Percentiles rank a stretch among this genome's conserved stretches.
Evolutionary conservation across 2,888 invertebrate genomes (phyloP).

Genomic region (Dioctria rufipes): DNA sequence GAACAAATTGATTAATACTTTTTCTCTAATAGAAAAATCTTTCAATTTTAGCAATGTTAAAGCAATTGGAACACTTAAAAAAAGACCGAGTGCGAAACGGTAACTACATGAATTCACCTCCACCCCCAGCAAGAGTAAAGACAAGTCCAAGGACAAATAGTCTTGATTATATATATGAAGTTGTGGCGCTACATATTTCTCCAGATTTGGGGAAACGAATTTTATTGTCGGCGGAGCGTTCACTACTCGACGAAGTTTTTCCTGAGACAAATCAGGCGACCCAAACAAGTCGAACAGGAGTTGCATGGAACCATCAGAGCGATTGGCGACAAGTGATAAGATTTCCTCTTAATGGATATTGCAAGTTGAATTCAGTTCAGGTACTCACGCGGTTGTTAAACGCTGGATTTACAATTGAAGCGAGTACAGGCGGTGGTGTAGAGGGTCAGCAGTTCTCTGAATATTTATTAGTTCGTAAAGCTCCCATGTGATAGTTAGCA

Average conservation of each 20-base stretch:
- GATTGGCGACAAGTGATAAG: slow-evolving; percentile 87
- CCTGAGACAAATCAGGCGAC: slow-evolving; percentile 82
- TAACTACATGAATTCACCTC: slow-evolving; percentile 71
- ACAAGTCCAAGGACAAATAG: slow-evolving; percentile 65
- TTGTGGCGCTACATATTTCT: slow-evolving; percentile 84
- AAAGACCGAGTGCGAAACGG: slow-evolving; percentile 79
- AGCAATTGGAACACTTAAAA: slow-evolving; percentile 81
- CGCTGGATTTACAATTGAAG: slow-evolving; percentile 83
- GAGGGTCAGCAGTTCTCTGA: slow-evolving; percentile 93
- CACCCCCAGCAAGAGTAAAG: slow-evolving; percentile 68
- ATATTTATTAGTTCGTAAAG: slow-evolving; percentile 82
- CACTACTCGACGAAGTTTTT: slow-evolving; percentile 83
- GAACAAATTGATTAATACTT: too few species aligned
- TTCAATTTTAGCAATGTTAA: slow-evolving; percentile 80
- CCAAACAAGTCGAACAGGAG: slow-evolving; percentile 84
- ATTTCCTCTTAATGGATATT: slow-evolving; percentile 90
- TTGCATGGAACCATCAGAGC: slow-evolving; percentile 86
- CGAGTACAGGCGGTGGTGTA: slow-evolving; percentile 89
- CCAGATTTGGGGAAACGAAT: slow-evolving; percentile 87
- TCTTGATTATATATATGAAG: slow-evolving; percentile 77
- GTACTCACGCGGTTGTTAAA: slow-evolving; percentile 86
- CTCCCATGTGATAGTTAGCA: slow-evolving; percentile 70
- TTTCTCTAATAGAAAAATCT: too few species aligned
- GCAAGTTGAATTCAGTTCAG: slow-evolving; percentile 91
- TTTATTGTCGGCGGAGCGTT: slow-evolving; percentile 85